Evolutionary conservation across 2,113 vertebrate genomes (phyloP).

Genomic region (Protobothrops mucrosquamatus): DNA sequence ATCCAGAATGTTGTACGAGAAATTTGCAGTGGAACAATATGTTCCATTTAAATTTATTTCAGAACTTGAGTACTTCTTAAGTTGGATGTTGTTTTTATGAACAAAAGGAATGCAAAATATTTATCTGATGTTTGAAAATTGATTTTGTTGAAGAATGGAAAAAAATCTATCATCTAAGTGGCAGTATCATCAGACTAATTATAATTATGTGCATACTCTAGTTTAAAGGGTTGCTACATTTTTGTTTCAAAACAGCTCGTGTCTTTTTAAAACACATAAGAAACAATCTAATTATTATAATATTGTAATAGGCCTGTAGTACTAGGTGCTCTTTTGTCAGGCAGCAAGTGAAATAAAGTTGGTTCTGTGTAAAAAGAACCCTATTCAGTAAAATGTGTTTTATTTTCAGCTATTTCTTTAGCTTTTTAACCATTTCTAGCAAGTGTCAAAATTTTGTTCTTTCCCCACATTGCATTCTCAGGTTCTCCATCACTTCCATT

Average conservation of each 20-base stretch:
- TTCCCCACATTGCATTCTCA: not conserved
- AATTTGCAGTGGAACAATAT: not conserved
- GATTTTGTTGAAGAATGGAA: not conserved
- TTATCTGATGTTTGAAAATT: not conserved
- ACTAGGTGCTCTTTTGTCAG: not conserved
- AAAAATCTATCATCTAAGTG: not conserved
- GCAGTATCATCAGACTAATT: not conserved
- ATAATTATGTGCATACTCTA: no score
- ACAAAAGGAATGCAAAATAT: not conserved
- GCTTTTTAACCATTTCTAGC: not conserved
- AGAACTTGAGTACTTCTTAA: not conserved
- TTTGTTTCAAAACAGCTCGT: not conserved
- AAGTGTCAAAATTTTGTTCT: not conserved
- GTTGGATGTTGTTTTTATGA: not conserved
- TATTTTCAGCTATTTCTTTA: not conserved
- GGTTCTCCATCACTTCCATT: no score
- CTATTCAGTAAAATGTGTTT: not conserved
- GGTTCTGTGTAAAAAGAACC: not conserved
- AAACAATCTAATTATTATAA: not conserved
- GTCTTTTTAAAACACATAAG: not conserved
- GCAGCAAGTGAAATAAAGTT: not conserved
- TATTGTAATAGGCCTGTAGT: not conserved
- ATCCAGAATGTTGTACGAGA: not conserved
- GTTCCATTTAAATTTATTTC: not conserved
- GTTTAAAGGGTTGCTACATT: not conserved